Evolutionary conservation across 2,888 invertebrate genomes (phyloP).

Genomic region (Chaitophorus viminalis): DNA sequence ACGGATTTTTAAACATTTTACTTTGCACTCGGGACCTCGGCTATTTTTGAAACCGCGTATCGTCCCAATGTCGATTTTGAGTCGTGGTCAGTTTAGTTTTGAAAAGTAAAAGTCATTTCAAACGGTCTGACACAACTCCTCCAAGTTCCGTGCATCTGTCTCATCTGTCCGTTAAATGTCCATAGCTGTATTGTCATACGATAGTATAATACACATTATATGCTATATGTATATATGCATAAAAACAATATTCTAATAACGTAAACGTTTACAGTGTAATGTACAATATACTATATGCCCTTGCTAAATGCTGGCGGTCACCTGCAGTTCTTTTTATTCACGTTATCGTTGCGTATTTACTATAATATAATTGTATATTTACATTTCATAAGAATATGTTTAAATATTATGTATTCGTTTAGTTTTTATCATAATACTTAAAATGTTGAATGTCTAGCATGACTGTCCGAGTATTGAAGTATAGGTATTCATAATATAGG

Average conservation of each 20-base stretch:
- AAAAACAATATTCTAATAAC: no score
- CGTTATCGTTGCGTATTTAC: neutral
- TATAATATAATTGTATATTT: neutral
- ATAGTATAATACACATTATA: no score
- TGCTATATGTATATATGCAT: no score
- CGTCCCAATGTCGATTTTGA: neutral
- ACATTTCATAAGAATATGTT: no score
- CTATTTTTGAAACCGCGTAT: conserved; percentile 13
- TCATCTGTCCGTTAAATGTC: neutral
- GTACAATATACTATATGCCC: no score
- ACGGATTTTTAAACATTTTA: neutral
- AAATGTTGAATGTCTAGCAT: no score
- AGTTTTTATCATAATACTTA: no score
- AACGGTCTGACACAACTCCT: neutral
- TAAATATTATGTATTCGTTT: no score
- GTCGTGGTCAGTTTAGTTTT: neutral
- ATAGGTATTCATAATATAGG: no score
- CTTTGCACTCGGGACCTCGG: neutral
- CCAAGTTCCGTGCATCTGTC: neutral
- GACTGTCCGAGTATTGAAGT: no score
- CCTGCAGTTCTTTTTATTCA: neutral
- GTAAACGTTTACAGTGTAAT: no score
- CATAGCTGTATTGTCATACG: neutral
- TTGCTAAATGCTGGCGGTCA: no score
- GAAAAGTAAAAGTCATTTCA: neutral